Base-by-base conservation (phyloP, 2,797 vertebrate species). In the Sebastiscus tertius region DNA sequence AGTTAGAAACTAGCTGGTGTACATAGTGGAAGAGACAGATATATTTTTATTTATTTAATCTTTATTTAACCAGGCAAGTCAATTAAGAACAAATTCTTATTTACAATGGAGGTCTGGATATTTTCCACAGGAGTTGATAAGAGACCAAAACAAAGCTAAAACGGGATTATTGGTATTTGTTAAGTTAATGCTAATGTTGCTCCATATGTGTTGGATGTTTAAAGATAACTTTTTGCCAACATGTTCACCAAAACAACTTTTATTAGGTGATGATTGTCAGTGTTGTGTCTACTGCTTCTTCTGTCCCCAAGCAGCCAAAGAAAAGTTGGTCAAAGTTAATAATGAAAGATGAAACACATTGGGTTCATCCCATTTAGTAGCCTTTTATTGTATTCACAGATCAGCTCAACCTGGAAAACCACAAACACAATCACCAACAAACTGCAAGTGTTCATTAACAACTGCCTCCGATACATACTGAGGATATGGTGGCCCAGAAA, bases 301-400 rank as follows among this genome's bases (percentile, higher is more conserved):
- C 72, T 27, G 42, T 49, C 5, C 13, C 29, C 2, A 5, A 8
- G 46, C 20, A 0, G 8, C 7, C 24, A 31, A 20, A 59, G 14
- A 72, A 33, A 52, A n/a, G n/a, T 49, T 11, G 16, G 1, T 24
- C 6, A 58, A 75, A 29, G 33, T 68, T 18, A 16, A 13, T 36
- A 36, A 18, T 33, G 4, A 49, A 11, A 33, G 5, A 9, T 58
- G 34, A 8, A 54, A 63, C 6, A 29, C 31, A 27, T 1, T 5
- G 2, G 16, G 12, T 31, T 62, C 20, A 12, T 46, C n/a, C 36
- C 34, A 64, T 33, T 26, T 26, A 39, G 6, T 34, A 54, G 10
- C 13, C 9, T 56, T 81, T 64, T 58, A 72, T 39, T 81, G 1
- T 63, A 16, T 62, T 74, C 24, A 56, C 33, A 67, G 29, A 14